Evolutionary conservation across 2,113 vertebrate species (phyloP), one percentile per base, ranked within the genome.

Genomic region (Pelmatolapia mariae): DNA sequence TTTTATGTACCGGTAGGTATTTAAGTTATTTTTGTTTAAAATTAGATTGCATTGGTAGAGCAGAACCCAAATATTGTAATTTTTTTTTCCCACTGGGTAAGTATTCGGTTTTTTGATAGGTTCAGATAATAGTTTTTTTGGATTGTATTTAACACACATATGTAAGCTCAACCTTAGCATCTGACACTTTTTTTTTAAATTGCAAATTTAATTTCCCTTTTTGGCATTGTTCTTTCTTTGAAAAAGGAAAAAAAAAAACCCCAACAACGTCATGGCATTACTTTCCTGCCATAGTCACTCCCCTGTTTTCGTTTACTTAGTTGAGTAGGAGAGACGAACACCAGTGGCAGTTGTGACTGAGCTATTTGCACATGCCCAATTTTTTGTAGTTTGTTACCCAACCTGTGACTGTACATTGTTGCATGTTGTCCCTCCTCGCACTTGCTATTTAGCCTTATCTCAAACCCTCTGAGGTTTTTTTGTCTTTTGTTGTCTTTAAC

Each of bases 201-300:
- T 56, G 22, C 10, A n/a, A 38, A 11, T 66, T 36, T 36, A 36
- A 7, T 11, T 66, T 19, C 31, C 18, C 18, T 7, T 66, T 66
- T 66, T 36, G 38, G 66, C 38, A 45, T 45, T n/a, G 7, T 43
- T 73, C 22, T 73, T 73, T 45, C 38, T 26, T 71, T 24, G 36
- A 43, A 24, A 40, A 24, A 71, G 6, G 2, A 9, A 22, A 40
- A 45, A 26, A 71, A 71, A 2, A 0, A n/a, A n/a, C n/a, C 0
- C 11, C 19, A 68, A 40, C 38, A 40, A 38, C 6, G 3, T 66
- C 33, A 38, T 66, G 59, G 59, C 18, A 63, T 63, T 63, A 36
- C 31, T 5, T 29, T 47, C 40, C 68, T 76, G 68, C 40, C 13
- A 18, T 6, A 11, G 9, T 3, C 38, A 47, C 63, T 22, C 63